Evolutionary conservation across 2,888 invertebrate species (phyloP), one percentile per base, ranked within the genome.

Genomic region (Tribolium freemani): DNA sequence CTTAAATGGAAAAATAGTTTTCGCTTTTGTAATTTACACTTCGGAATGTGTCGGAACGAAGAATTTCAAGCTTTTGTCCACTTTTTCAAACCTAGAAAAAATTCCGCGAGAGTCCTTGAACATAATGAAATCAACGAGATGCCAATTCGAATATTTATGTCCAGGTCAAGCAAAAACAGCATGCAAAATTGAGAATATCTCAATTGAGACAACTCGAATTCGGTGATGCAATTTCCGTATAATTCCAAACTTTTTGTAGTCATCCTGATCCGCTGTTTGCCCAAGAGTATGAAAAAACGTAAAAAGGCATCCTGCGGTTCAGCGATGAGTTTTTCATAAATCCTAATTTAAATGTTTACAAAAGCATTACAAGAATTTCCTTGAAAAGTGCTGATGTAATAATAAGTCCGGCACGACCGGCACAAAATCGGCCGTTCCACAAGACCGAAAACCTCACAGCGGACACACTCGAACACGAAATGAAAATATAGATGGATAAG

Each of bases 281-380:
- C 13, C 31, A 50, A 48, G 45, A 67, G 11, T 56, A 20, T 46
- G 56, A 68, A 68, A 68, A 68, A 68, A 46, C 10, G 5, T 51
- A 38, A 48, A 70, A 64, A 51, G 71, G 11, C 63, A 30, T 56
- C 68, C 68, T 68, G 57, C 50, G 61, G 69, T 69, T 57, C 56
- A 26, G 31, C 67, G 53, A 69, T 48, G 64, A 72, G 69, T 72
- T 72, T 72, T 72, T 72, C 72, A 72, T 68, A 60, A 61, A 61
- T 72, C 72, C 68, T 61, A 72, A 72, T 72, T 72, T 72, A 61
- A 72, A 72, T 72, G 72, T 72, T 69, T 72, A 72, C 72, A 72
- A 72, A 64, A 69, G 69, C 72, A 72, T 69, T 61, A 68, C 67
- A 72, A 46, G 69, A 72, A 72, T 72, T 72, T 69, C 69, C 64